These are phyloP conservation scores for Tethya wilhelma DNA, from an alignment of 37 sponge, comb jelly and placozoan species.

Conservation along the genomic window DNA sequence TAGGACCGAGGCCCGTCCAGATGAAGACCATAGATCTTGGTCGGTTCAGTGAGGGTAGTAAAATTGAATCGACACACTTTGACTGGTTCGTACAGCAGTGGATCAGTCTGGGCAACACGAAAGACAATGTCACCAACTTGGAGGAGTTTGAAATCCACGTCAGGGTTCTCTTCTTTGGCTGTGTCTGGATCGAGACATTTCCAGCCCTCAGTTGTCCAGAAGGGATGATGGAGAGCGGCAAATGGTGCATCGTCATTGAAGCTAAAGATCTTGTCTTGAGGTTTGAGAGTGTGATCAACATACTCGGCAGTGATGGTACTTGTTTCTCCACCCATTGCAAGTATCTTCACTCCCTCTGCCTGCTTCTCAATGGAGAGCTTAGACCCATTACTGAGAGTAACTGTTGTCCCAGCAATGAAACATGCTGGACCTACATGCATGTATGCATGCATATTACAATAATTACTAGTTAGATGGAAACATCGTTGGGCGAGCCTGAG, in stretches of 20 bases:
- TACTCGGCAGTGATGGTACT: constrained; percentile 8
- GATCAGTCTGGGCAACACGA: constrained; percentile 18
- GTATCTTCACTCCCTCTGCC: neutral
- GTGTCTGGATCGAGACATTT: constrained; percentile 20
- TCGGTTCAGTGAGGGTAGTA: neutral
- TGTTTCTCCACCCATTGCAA: constrained; percentile 6
- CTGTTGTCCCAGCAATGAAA: constrained; percentile 2
- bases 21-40: constrained; percentile 22
- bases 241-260: constrained; percentile 26
- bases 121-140: constrained; percentile 21
- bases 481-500: too few species aligned
- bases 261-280: constrained; percentile 6
- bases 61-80: constrained; percentile 6
- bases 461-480: too few species aligned
- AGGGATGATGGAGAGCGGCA: constrained; percentile 16
- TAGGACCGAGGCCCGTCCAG: constrained; percentile 20
- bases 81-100: constrained; percentile 21
- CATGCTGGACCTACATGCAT: too few species aligned
- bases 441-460: too few species aligned
- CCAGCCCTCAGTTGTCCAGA: constrained; percentile 18
- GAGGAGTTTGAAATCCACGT: constrained; percentile 10
- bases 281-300: neutral
- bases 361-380: neutral
- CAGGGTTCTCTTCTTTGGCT: constrained; percentile 25
- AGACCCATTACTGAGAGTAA: neutral